Conservation (phyloP, 2,113 vertebrate species). For the Echinops telfairi region DNA sequence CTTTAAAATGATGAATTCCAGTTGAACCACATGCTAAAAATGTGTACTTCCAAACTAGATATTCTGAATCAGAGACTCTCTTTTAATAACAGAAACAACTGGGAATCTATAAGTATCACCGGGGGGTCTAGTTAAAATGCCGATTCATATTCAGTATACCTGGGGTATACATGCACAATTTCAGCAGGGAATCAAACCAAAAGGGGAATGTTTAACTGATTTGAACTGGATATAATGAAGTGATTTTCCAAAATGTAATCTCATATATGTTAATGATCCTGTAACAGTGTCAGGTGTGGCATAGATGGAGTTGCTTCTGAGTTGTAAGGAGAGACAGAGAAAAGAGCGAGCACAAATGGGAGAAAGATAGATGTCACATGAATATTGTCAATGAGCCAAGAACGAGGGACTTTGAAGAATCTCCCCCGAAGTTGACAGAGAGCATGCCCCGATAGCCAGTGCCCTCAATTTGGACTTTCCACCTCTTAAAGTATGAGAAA, state of each 20-base stretch:
- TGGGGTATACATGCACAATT: background rate
- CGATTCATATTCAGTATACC: background rate
- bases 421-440: background rate
- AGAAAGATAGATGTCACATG: background rate
- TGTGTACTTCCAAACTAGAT: too few relatives aligned
- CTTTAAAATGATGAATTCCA: too few relatives aligned
- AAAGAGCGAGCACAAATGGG: background rate
- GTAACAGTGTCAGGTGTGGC: background rate
- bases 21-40: too few relatives aligned
- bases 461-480: background rate
- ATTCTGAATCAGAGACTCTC: too few relatives aligned
- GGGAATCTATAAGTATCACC: too few relatives aligned
- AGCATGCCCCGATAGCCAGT: background rate
- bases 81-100: too few relatives aligned
- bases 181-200: background rate
- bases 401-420: background rate
- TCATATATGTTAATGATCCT: background rate
- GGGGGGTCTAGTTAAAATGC: background rate
- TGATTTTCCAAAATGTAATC: background rate
- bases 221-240: background rate
- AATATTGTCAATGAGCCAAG: background rate
- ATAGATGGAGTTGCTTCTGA: background rate
- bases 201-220: background rate
- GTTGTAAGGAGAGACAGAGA: background rate
- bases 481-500: background rate